These are phyloP conservation scores for Notiomystis cincta DNA, from an alignment of 2,113 vertebrate species.

Conservation along the genomic window DNA sequence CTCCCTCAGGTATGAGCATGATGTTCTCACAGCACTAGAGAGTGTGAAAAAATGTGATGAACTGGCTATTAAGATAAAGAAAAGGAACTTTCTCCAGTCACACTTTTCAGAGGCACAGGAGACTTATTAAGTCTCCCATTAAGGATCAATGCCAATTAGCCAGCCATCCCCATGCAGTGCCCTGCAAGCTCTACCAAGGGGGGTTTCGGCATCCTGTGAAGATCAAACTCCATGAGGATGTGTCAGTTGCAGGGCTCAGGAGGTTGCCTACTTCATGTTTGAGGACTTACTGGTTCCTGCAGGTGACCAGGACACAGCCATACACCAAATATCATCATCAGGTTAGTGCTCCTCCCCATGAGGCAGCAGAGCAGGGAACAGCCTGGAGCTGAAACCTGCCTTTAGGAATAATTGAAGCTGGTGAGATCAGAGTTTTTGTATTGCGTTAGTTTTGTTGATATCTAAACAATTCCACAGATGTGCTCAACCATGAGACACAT, in stretches of 20 bases:
- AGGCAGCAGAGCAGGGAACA: background rate
- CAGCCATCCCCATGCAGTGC: background rate
- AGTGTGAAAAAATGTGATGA: background rate
- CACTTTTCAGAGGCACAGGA: background rate
- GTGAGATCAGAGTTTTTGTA: background rate
- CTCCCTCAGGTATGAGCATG: background rate
- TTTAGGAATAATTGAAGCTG: background rate
- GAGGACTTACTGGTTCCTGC: background rate
- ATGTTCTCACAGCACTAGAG: background rate
- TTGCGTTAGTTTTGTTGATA: background rate
- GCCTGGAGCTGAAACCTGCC: background rate
- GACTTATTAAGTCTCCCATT: rapidly evolving
- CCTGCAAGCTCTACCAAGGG: background rate
- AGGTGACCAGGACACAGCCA: background rate
- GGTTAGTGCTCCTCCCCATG: background rate
- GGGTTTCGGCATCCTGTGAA: background rate
- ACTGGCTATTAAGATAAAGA: background rate
- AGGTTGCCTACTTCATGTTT: background rate
- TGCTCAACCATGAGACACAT: background rate
- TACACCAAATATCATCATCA: background rate
- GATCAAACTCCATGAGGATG: background rate
- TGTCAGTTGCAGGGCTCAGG: background rate
- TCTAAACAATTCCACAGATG: background rate
- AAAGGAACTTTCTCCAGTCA: background rate
- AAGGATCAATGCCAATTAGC: background rate